These are phyloP conservation scores for Rhinoraja longicauda DNA, from an alignment of 2,797 vertebrate species.

Conservation along the genomic window DNA sequence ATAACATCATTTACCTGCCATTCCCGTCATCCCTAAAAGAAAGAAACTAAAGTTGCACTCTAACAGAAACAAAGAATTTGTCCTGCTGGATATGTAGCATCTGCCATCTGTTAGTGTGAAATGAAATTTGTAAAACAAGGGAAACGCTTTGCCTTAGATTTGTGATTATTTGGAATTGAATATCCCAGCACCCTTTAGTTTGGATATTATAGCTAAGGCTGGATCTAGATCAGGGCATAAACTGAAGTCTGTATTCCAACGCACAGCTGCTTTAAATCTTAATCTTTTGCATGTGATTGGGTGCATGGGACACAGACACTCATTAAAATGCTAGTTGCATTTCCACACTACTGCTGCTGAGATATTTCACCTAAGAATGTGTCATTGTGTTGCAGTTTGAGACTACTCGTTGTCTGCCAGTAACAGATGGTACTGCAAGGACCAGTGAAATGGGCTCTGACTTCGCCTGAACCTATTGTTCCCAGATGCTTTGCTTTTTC, in stretches of 20 bases:
- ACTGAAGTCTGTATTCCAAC: not conserved
- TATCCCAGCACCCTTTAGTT: not conserved
- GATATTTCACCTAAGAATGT: not conserved
- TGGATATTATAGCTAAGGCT: not conserved
- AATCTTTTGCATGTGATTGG: not conserved
- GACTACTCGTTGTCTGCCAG: not conserved
- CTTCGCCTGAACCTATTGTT: slow-evolving; percentile 33
- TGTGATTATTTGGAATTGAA: not conserved
- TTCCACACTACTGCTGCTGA: not conserved
- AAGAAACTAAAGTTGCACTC: not conserved
- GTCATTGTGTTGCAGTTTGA: slow-evolving; percentile 12
- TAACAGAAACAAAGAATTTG: not conserved
- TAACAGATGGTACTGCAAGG: slow-evolving; percentile 28
- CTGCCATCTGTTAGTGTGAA: not conserved
- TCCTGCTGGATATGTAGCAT: not conserved
- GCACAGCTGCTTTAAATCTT: not conserved
- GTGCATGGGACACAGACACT: not conserved
- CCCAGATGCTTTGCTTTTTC: not conserved
- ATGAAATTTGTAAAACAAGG: not conserved
- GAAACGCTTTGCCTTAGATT: not conserved
- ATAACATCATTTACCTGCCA: not conserved
- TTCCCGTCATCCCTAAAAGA: not conserved
- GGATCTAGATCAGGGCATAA: not conserved
- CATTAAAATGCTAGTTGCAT: slow-evolving; percentile 18
- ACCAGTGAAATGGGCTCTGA: not conserved